Evolutionary conservation across 2,888 invertebrate genomes (phyloP), one percentile per base, ranked within the genome.

Genomic region (Hybos culiciformis): DNA sequence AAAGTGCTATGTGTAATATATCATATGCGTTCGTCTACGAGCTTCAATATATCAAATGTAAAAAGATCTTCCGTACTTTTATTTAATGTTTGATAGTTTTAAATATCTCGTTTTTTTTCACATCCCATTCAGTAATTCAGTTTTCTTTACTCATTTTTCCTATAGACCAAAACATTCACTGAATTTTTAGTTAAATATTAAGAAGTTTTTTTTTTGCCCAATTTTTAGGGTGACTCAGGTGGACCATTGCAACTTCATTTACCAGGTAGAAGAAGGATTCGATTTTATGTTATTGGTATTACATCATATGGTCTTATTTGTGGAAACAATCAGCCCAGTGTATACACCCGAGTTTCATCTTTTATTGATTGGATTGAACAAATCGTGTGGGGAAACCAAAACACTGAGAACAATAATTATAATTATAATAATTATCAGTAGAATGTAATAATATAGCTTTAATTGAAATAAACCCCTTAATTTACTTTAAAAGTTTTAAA

Each of bases 311-410:
- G 66, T 0, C 53, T 59, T 2, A 53, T 55, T 42, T 65, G 64
- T 17, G 57, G 56, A 20, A 59, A 57, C 36, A 55, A 52, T 15
- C 58, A 54, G 26, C 63, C 63, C 1, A 60, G 63, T 24, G 59
- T 65, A 19, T 64, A 61, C 23, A 64, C 65, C 1, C 50, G 61
- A n/a, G 52, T 62, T 2, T 58, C 51, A 3, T 51, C 54, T 0
- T 65, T 50, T 46, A 33, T 64, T n/a, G 63, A 66, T 43, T 65
- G 66, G 64, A 63, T 65, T 24, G 64, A 64, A 42, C 39, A 45
- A 11, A 50, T 53, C 32, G 57, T 56, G 6, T 65, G 63, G 62
- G n/a, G n/a, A n/a, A n/a, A n/a, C n/a, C n/a, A n/a, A n/a, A n/a
- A n/a, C n/a, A n/a, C n/a, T n/a, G n/a, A n/a, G n/a, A n/a, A n/a